Conservation (phyloP, 2,888 invertebrate species). For the Pollenia angustigena region DNA sequence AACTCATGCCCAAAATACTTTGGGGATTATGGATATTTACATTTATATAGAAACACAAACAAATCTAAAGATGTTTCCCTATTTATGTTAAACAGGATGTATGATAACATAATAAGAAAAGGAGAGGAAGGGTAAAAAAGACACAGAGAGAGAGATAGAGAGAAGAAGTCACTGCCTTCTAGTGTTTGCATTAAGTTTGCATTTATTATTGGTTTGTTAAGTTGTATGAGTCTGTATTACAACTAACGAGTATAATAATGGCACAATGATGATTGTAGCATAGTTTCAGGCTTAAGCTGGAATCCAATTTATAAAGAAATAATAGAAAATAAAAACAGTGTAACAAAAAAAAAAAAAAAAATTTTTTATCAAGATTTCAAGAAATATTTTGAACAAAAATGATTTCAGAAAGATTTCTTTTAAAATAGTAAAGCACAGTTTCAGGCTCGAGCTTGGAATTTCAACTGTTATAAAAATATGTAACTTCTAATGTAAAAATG, state of each 20-base stretch:
- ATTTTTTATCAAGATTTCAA: no score
- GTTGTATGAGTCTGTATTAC: neutral
- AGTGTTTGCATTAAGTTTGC: neutral
- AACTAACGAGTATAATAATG: conserved; percentile 29
- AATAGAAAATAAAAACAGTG: neutral
- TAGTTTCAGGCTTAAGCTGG: conserved; percentile 35
- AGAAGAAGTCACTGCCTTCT: neutral
- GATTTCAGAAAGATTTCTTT: no score
- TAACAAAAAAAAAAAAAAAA: no score
- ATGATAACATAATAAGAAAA: neutral
- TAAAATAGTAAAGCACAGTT: no score
- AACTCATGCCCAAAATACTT: neutral
- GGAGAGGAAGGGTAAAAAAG: no score
- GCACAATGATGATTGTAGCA: conserved; percentile 24
- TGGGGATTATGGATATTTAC: neutral
- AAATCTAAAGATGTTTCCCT: conserved; percentile 9
- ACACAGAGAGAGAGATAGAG: neutral
- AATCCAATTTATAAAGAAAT: conserved; percentile 28
- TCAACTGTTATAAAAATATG: no score
- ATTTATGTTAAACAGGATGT: neutral
- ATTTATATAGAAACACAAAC: conserved; percentile 18
- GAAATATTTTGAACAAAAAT: no score
- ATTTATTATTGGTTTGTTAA: neutral
- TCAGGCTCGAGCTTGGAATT: no score
- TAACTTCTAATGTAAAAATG: no score